Conservation (phyloP, 2,888 invertebrate genomes). For the Polyommatus iphigenia region DNA sequence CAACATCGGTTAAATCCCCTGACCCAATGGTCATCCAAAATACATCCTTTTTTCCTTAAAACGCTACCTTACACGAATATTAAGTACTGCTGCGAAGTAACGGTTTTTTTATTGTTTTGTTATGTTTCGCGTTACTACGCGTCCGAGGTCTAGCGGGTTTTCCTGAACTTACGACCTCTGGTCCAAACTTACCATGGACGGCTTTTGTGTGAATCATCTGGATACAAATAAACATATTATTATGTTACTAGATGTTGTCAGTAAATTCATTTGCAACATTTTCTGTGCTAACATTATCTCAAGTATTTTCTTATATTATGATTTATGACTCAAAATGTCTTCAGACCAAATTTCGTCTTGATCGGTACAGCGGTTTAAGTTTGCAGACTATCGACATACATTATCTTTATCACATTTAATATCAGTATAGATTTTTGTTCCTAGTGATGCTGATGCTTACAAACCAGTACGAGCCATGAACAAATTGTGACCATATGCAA, state of each 20-base stretch:
- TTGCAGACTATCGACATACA: neutral
- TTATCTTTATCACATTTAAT: too few relatives aligned
- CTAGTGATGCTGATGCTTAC: constrained; percentile 1
- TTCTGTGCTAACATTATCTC: too few relatives aligned
- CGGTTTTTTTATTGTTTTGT: neutral
- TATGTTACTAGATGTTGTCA: neutral
- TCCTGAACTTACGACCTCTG: neutral
- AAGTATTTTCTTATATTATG: too few relatives aligned
- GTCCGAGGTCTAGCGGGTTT: neutral
- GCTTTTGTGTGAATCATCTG: neutral
- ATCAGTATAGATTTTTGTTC: neutral
- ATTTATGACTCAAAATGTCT: neutral
- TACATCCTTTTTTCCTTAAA: neutral
- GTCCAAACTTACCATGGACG: neutral
- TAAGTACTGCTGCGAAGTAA: neutral
- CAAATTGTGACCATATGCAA: constrained; percentile 12
- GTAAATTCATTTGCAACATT: neutral
- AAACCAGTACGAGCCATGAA: constrained; percentile 8
- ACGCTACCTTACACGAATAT: neutral
- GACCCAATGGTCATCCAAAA: neutral
- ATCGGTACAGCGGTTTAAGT: neutral
- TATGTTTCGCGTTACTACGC: neutral
- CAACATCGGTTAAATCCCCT: neutral
- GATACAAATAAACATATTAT: neutral
- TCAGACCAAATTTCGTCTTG: neutral